Conservation (phyloP, 2,888 invertebrate genomes). For the Cephus sareptanus region DNA sequence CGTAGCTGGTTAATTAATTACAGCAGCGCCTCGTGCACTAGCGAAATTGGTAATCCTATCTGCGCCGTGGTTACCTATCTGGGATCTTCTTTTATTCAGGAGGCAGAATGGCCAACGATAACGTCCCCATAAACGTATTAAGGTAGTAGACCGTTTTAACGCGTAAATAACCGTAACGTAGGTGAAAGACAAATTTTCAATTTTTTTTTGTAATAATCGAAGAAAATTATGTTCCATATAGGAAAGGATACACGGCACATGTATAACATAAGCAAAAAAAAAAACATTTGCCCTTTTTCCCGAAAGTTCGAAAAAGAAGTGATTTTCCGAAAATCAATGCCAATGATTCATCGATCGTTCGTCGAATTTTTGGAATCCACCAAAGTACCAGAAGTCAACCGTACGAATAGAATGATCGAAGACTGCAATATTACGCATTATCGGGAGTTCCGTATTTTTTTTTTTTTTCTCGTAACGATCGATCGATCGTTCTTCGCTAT, state of each 20-base stretch:
- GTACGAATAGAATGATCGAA: too few species aligned
- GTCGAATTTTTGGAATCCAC: too few species aligned
- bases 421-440: too few species aligned
- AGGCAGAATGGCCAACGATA: background rate
- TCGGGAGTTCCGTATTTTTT: too few species aligned
- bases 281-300: background rate
- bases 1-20: background rate
- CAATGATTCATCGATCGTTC: too few species aligned
- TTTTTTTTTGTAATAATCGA: background rate
- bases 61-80: background rate
- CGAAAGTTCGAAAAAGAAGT: too few species aligned
- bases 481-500: too few species aligned
- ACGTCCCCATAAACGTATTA: background rate
- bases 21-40: background rate
- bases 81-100: background rate
- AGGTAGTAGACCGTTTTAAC: background rate
- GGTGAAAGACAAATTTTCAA: background rate
- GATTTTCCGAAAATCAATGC: too few species aligned
- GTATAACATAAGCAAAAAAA: background rate
- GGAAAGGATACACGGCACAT: fast-evolving
- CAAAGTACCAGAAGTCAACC: too few species aligned
- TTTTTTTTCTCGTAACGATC: too few species aligned
- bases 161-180: background rate
- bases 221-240: background rate
- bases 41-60: background rate